phyloP scores from a whole-genome alignment of 2,888 invertebrate genomes.

The Clusia tigrina region DNA sequence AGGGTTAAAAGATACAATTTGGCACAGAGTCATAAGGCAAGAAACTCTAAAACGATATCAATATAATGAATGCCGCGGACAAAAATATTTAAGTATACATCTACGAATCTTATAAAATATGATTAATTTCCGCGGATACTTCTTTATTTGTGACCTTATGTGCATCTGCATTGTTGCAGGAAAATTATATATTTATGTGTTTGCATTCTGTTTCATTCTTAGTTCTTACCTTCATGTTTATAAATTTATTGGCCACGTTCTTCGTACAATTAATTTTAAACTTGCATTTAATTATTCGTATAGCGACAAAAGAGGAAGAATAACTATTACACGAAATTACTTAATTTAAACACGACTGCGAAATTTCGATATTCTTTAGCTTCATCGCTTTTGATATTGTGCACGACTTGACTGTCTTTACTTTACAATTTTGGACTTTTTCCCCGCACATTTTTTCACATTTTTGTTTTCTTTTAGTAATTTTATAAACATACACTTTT shows the following conservation, averaged over 20 bases:
- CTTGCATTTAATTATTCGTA: no score
- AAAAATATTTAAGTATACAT: no score
- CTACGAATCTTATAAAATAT: no score
- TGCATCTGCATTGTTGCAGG: no score
- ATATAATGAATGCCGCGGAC: no score
- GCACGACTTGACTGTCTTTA: slow-evolving; percentile 10
- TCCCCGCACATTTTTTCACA: background rate
- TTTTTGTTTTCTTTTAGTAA: slow-evolving; percentile 2
- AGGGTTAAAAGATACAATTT: no score
- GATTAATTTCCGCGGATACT: no score
- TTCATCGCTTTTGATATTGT: slow-evolving; percentile 10
- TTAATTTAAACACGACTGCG: background rate
- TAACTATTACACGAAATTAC: background rate
- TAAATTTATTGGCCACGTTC: slow-evolving; percentile 13
- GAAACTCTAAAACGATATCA: no score
- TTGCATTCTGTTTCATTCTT: background rate
- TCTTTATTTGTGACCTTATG: no score
- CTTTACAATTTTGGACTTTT: background rate
- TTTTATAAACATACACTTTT: no score
- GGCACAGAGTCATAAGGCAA: no score
- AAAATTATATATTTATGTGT: background rate
- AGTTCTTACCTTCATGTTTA: slow-evolving; percentile 17
- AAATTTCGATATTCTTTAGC: background rate
- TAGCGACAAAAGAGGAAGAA: slow-evolving; percentile 4
- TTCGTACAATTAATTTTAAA: slow-evolving; percentile 11